Conservation (phyloP, 2,888 invertebrate species). For the Drosophila limbata region DNA sequence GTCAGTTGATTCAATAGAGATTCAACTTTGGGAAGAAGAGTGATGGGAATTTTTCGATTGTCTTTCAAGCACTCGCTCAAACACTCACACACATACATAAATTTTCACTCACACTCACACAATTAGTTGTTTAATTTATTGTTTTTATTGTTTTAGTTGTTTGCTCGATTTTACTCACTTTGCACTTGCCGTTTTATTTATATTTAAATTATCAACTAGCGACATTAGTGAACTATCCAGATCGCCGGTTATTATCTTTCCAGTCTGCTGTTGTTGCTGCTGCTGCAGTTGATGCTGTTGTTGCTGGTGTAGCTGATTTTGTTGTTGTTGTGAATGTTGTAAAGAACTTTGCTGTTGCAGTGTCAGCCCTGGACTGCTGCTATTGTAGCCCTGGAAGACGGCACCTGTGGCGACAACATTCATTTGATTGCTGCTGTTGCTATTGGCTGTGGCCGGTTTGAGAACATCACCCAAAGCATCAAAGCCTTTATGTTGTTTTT, state of each 20-base stretch:
- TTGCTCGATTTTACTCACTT: constrained; percentile 88
- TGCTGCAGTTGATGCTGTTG: constrained; percentile 75
- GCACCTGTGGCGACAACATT: constrained; percentile 85
- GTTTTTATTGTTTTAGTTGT: constrained; percentile 19
- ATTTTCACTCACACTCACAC: constrained; percentile 16
- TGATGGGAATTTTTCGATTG: not conserved
- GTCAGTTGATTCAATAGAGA: not conserved
- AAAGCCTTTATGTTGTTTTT: constrained; percentile 86
- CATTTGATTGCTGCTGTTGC: constrained; percentile 79
- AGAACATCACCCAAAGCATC: constrained; percentile 91
- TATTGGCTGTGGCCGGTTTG: constrained; percentile 86
- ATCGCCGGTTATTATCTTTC: constrained; percentile 95
- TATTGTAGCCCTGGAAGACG: constrained; percentile 61
- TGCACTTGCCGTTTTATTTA: constrained; percentile 89
- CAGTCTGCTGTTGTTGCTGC: constrained; percentile 85
- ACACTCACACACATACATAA: constrained; percentile 8
- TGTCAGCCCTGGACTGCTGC: constrained; percentile 57
- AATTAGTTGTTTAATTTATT: constrained; percentile 23
- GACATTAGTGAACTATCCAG: constrained; percentile 97
- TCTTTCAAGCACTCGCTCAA: constrained; percentile 5
- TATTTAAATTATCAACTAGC: constrained; percentile 96
- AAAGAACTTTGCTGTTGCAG: constrained; percentile 72
- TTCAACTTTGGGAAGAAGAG: not conserved
- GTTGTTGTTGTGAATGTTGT: constrained; percentile 76
- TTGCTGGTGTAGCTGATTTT: constrained; percentile 72